Percentiles rank a stretch among this genome's conserved stretches.
phyloP scores from a whole-genome alignment of 2,888 invertebrate species.

The Troglohyphantes excavatus region DNA sequence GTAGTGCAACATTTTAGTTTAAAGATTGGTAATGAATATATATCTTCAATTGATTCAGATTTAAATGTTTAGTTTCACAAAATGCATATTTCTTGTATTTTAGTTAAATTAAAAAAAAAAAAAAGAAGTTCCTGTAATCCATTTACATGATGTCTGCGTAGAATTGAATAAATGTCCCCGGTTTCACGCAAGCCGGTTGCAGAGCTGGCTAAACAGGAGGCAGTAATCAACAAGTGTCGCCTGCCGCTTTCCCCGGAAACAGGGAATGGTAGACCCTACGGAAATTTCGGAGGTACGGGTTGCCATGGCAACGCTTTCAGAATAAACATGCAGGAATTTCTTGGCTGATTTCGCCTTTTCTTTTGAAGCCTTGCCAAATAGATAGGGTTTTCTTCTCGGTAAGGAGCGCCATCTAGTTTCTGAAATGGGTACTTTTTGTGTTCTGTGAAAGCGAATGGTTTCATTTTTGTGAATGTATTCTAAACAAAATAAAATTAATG shows the following conservation, averaged over 20 bases:
- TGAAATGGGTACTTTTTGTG: neutral
- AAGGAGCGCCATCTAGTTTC: neutral
- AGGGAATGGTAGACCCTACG: constrained; percentile 30
- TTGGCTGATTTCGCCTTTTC: neutral
- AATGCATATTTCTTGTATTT: too few relatives aligned
- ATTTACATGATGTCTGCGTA: neutral
- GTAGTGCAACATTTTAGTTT: too few relatives aligned
- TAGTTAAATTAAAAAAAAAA: too few relatives aligned
- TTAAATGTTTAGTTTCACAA: too few relatives aligned
- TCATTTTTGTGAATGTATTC: too few relatives aligned
- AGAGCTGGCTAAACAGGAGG: neutral
- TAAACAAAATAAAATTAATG: too few relatives aligned
- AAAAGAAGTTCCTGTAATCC: too few relatives aligned
- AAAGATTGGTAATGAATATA: too few relatives aligned
- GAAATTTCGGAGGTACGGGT: constrained; percentile 2
- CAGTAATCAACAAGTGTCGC: constrained; percentile 36
- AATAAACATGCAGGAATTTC: constrained; percentile 6
- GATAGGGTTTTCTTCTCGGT: neutral
- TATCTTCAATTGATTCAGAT: too few relatives aligned
- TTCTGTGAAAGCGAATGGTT: too few relatives aligned
- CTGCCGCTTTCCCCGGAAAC: constrained; percentile 21
- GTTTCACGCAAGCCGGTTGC: neutral
- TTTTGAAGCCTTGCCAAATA: neutral
- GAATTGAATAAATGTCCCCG: neutral
- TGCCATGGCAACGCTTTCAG: constrained; percentile 15